These are phyloP conservation scores for Caracal caracal DNA, from an alignment of 2,113 vertebrate genomes.

Conservation along the genomic window DNA sequence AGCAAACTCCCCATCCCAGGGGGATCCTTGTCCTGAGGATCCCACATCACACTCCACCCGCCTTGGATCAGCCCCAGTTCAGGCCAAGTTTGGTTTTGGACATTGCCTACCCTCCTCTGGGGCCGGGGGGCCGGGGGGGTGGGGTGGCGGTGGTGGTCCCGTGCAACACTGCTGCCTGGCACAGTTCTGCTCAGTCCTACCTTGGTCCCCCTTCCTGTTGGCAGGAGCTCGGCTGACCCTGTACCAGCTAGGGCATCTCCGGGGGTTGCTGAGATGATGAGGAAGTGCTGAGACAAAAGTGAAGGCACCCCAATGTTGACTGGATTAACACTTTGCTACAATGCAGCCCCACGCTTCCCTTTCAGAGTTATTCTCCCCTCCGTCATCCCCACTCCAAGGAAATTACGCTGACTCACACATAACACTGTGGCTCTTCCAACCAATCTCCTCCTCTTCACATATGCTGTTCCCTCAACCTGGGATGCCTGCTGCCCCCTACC, in stretches of 20 bases:
- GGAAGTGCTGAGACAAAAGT: not conserved
- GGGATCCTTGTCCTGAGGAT: not conserved
- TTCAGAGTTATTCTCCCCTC: not conserved
- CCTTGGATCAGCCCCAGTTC: rapidly evolving
- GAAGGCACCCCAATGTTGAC: not conserved
- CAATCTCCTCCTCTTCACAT: not conserved
- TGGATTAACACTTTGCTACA: not conserved
- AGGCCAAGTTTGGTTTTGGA: not conserved
- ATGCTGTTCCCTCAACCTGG: not conserved
- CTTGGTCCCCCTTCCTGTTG: not conserved
- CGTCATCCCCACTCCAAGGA: not conserved
- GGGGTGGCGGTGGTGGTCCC: no score
- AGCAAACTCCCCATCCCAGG: not conserved
- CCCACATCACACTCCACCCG: not conserved
- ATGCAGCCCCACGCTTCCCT: not conserved
- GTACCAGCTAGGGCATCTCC: not conserved
- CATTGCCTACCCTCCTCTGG: not conserved
- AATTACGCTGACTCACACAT: not conserved
- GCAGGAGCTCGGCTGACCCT: not conserved
- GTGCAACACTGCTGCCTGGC: not conserved
- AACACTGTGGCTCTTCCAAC: not conserved
- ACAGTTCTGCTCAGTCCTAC: not conserved
- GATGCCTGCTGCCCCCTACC: not conserved
- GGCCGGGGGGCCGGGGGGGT: not conserved
- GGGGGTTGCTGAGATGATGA: not conserved